phyloP scores from a whole-genome alignment of 2,888 invertebrate genomes.

The Hydrotaea cyrtoneurina region DNA sequence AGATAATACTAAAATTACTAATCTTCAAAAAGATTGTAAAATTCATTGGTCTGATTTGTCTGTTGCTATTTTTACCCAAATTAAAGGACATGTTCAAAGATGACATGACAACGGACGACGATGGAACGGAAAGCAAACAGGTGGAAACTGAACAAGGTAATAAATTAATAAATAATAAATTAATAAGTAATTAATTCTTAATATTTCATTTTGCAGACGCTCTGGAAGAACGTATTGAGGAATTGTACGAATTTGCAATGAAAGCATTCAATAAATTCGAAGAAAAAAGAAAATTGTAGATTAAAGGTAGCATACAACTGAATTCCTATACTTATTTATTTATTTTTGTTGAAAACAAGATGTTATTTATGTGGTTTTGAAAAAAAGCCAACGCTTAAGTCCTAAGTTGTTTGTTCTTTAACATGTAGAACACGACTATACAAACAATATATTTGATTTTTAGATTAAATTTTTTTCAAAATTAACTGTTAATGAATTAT shows the following conservation, averaged over 20 bases:
- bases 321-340: neutral
- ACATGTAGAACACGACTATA: too few relatives aligned
- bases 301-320: neutral
- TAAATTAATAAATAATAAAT: neutral
- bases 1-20: constrained; percentile 87
- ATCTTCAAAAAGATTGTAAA: constrained; percentile 92
- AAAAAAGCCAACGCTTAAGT: too few relatives aligned
- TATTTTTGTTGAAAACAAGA: neutral
- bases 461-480: too few relatives aligned
- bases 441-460: too few relatives aligned
- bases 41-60: constrained; percentile 88
- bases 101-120: constrained; percentile 73
- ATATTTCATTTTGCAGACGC: constrained; percentile 71
- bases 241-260: constrained; percentile 80
- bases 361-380: too few relatives aligned
- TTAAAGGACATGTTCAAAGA: constrained; percentile 79
- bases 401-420: too few relatives aligned
- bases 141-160: constrained; percentile 74
- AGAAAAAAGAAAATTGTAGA: constrained; percentile 1
- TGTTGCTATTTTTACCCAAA: constrained; percentile 89
- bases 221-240: constrained; percentile 81
- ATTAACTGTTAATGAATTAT: too few relatives aligned
- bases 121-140: constrained; percentile 73
- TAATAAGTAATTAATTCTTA: too few relatives aligned
- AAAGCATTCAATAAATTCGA: constrained; percentile 57